Evolutionary conservation across 2,797 vertebrate genomes (phyloP).

Genomic region (Pyrrhura leucotis): DNA sequence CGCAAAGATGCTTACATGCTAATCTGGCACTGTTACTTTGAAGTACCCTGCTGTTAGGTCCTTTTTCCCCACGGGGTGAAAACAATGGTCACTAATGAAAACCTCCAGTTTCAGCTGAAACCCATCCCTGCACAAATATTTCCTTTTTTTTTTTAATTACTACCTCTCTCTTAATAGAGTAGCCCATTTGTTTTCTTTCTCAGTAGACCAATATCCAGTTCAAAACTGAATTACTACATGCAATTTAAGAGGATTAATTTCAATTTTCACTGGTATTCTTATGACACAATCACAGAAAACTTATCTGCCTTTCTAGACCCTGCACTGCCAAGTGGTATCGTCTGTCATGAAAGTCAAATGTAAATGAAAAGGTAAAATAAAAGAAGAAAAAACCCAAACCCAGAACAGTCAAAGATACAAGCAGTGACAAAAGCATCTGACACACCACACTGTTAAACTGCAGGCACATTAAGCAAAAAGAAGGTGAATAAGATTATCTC

Average conservation of each 20-base stretch:
- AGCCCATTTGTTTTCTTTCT: conserved; percentile 17
- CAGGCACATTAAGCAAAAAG: conserved; percentile 45
- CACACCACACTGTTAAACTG: conserved; percentile 40
- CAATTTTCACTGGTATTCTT: conserved; percentile 54
- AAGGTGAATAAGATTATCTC: conserved; percentile 66
- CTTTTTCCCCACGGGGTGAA: conserved; percentile 29
- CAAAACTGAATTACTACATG: conserved; percentile 19
- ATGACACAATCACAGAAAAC: conserved; percentile 36
- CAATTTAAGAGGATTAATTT: conserved; percentile 55
- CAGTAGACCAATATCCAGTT: conserved; percentile 11
- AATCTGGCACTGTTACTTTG: conserved; percentile 19
- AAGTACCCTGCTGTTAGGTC: conserved; percentile 28
- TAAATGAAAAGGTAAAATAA: not conserved
- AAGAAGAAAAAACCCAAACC: not conserved
- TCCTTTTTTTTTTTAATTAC: not conserved
- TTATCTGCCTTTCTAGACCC: conserved; percentile 35
- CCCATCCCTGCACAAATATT: not conserved
- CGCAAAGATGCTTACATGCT: conserved; percentile 39
- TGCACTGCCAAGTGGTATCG: conserved; percentile 17
- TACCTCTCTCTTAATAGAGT: not conserved
- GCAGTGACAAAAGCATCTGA: conserved; percentile 57
- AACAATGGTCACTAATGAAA: conserved; percentile 52
- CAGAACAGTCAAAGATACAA: conserved; percentile 49
- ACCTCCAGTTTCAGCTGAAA: conserved; percentile 5
- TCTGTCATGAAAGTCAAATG: conserved; percentile 46